phyloP scores from a whole-genome alignment of 2,113 vertebrate genomes.

The Oryzias melastigma region DNA sequence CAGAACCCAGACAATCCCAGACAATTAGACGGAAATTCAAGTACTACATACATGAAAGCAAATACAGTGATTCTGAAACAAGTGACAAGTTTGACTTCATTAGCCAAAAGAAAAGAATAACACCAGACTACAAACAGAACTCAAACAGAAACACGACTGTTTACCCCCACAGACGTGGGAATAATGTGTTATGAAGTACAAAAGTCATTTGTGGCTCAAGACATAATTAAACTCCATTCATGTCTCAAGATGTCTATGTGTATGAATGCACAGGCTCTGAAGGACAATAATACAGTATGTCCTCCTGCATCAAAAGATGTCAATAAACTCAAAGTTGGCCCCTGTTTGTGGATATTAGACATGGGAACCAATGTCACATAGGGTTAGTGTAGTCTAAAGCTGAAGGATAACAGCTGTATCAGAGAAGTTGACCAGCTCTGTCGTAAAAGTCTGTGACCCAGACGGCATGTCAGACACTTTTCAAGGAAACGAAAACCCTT shows the following conservation, averaged over 20 bases:
- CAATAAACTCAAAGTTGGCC: conserved; percentile 11
- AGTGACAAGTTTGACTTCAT: too few relatives aligned
- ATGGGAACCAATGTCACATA: conserved; percentile 65
- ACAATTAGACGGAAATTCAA: too few relatives aligned
- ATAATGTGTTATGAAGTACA: conserved; percentile 3
- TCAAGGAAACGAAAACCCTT: conserved; percentile 36
- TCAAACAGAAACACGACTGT: not conserved
- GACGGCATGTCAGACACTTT: conserved; percentile 52
- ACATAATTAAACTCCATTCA: conserved; percentile 24
- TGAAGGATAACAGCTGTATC: conserved; percentile 54
- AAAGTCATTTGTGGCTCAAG: conserved; percentile 5
- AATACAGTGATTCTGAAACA: too few relatives aligned
- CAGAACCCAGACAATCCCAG: too few relatives aligned
- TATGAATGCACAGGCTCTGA: conserved; percentile 4
- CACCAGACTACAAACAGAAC: not conserved
- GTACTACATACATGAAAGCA: too few relatives aligned
- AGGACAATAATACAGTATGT: conserved; percentile 30
- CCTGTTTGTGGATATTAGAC: conserved; percentile 29
- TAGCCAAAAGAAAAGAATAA: too few relatives aligned
- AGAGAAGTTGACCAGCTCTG: conserved; percentile 36
- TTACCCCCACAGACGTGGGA: conserved; percentile 6
- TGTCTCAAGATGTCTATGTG: not conserved
- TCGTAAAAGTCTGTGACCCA: conserved; percentile 53
- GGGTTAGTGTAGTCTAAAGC: conserved; percentile 64
- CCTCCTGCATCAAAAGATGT: conserved; percentile 33